phyloP scores from a whole-genome alignment of 2,113 vertebrate genomes.

The Pseudorasbora parva region DNA sequence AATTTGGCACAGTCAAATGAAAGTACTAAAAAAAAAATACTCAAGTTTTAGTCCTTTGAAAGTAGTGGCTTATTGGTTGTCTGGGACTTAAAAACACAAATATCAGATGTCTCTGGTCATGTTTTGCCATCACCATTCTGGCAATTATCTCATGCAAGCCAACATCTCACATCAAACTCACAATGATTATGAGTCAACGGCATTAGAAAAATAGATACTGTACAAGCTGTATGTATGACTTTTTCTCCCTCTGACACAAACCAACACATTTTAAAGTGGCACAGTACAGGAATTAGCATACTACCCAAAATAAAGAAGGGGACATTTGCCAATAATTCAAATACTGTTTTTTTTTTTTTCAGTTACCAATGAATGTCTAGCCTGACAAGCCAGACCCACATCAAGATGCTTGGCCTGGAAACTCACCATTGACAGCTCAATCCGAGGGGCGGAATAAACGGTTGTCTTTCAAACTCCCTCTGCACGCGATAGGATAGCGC shows the following conservation, averaged over 20 bases:
- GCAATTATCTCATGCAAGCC: neutral
- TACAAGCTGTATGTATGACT: neutral
- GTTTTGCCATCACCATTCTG: neutral
- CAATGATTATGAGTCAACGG: no score
- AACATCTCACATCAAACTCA: no score
- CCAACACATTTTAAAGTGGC: neutral
- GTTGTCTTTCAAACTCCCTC: no score
- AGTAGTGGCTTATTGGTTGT: neutral
- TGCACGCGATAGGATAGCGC: no score
- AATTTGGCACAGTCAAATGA: constrained; percentile 17
- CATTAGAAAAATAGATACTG: neutral
- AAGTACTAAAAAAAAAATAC: neutral
- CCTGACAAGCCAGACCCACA: no score
- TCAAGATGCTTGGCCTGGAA: no score
- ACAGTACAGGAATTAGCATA: neutral
- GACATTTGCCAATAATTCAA: neutral
- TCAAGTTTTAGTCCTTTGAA: neutral
- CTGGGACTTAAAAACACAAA: neutral
- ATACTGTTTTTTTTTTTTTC: no score
- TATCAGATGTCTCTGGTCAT: neutral
- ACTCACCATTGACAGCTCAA: no score
- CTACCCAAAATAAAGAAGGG: neutral
- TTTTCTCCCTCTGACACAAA: neutral
- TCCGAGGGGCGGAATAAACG: no score
- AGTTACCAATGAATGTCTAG: no score